Percentiles rank a stretch among this genome's conserved stretches.
These are phyloP conservation scores for Eilema sororculum DNA, from an alignment of 2,888 invertebrate genomes.

Conservation along the genomic window DNA sequence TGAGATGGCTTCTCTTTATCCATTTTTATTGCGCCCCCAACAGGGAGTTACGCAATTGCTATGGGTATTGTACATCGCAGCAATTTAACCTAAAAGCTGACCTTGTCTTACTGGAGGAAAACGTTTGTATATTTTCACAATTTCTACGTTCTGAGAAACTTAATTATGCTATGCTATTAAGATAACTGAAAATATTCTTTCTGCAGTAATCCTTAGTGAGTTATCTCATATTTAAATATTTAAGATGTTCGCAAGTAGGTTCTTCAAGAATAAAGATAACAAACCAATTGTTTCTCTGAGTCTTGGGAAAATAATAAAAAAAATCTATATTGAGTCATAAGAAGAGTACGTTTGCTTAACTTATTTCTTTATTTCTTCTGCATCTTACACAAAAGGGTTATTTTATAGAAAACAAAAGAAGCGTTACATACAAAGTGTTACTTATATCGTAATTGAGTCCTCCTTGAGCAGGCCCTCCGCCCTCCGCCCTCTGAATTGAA, in stretches of 20 bases:
- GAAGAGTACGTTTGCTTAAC: background rate
- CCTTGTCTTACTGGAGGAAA: conserved; percentile 1
- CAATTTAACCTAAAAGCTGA: conserved; percentile 1
- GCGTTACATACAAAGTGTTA: background rate
- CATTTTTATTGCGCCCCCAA: background rate
- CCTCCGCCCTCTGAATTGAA: background rate
- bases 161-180: background rate
- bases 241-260: too few relatives aligned
- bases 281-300: too few relatives aligned
- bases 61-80: background rate
- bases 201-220: too few relatives aligned
- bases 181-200: background rate
- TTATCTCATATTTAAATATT: too few relatives aligned
- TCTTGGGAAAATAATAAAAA: too few relatives aligned
- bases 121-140: conserved; percentile 3
- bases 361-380: background rate
- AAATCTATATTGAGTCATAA: background rate
- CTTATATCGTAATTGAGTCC: background rate
- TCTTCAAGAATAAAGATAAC: too few relatives aligned
- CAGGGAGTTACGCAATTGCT: background rate
- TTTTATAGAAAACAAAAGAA: background rate
- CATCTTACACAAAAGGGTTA: background rate
- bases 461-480: background rate
- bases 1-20: conserved; percentile 1
- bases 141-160: background rate